Base-by-base conservation (phyloP, 2,888 invertebrate species). In the Temnothorax ravouxi region DNA sequence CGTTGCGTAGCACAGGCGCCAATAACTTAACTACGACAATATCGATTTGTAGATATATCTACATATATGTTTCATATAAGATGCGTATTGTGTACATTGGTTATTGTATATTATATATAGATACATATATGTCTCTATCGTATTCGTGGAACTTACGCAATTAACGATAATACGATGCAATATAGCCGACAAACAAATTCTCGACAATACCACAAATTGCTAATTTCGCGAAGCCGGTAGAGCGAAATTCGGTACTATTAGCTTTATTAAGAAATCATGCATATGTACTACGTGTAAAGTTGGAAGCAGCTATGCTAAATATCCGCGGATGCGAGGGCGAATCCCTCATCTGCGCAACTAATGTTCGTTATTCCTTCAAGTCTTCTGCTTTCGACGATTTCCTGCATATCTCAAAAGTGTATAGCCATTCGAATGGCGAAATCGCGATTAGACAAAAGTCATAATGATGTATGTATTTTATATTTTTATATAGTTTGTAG, bases 401-500 rank as follows among this genome's bases (percentile, higher is more conserved):
- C 47, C 47, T 71, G 44, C 61, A 47, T 77, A 85, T 87, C 86
- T 29, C 76, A 62, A 83, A 9, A 64, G 13, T 44, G 50, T 34
- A 29, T 34, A 29, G 50, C 56, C 54, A 59, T 79, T 64, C 50
- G 69, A 72, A 21, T 29, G 15, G 62, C 38, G 59, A 71, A 84
- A 34, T 47, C 56, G 44, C 67, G 44, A 75, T 77, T 76, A 47
- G 41, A 50, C 50, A 50, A 64, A 47, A 56, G 47, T 81, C 69
- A 61, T 74, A 91, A 88, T 87, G 88, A 88, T 91, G 92, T 92
- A 64, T 92, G 91, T 93, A 93, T 94, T 94, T 94, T 93, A 91
- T 94, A 94, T 94, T 94, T 94, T 94, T 93, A 93, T 94, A 93
- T 94, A 94, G 93, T 93, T 93, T 93, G 89, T 94, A 94, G 93